Conservation (phyloP, 2,113 vertebrate genomes). For the Eudyptes chrysolophus region DNA sequence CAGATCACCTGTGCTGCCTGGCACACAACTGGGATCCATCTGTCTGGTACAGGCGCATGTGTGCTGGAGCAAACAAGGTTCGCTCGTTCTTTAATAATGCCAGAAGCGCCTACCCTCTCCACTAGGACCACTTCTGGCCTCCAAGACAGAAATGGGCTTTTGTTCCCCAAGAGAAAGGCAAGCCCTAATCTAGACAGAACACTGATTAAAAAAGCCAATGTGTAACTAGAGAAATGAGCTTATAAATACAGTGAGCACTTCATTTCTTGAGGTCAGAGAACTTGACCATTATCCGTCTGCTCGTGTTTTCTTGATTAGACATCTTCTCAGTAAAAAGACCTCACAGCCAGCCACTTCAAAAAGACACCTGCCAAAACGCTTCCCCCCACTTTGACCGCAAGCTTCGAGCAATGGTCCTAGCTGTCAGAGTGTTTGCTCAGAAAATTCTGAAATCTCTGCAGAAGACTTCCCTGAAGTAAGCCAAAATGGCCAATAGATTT, state of each 20-base stretch:
- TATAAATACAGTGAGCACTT: background rate
- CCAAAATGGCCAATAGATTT: background rate
- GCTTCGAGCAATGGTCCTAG: background rate
- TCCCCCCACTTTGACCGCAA: accelerated
- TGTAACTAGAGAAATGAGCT: background rate
- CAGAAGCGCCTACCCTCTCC: background rate
- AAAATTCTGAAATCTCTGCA: background rate
- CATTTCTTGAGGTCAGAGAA: background rate
- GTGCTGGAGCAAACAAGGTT: background rate
- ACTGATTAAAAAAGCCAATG: background rate
- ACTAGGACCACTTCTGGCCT: background rate
- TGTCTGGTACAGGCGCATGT: accelerated
- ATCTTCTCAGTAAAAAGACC: background rate
- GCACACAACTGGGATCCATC: background rate
- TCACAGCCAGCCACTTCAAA: background rate
- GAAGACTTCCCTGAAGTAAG: background rate
- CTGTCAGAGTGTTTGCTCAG: background rate
- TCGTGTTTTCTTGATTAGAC: background rate
- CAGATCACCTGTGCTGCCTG: background rate
- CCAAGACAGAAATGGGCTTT: background rate
- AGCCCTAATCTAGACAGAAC: background rate
- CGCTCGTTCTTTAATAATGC: too few relatives aligned
- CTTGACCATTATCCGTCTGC: background rate
- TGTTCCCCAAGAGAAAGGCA: background rate
- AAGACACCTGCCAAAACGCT: background rate